A percentile compares a stretch with the other conserved stretches of the same genome.
These are phyloP conservation scores for Penaeus indicus DNA, from an alignment of 1,140 invertebrate genomes.

Conservation along the genomic window DNA sequence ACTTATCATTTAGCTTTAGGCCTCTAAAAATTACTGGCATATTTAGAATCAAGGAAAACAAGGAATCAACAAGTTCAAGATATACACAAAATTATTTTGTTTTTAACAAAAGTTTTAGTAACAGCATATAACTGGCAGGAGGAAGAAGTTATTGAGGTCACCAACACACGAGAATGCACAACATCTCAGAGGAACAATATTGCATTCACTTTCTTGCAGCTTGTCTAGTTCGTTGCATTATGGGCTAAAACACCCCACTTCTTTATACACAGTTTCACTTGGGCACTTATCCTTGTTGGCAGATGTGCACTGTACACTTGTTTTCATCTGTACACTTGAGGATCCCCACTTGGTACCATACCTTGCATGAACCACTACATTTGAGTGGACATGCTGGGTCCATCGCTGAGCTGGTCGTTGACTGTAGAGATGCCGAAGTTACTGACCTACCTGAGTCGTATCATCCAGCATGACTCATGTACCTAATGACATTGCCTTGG, in stretches of 20 bases:
- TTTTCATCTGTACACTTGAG: constrained; percentile 50
- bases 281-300: constrained; percentile 39
- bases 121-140: constrained; percentile 39
- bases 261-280: constrained; percentile 20
- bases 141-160: constrained; percentile 32
- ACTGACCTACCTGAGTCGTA: constrained; percentile 49
- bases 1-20: constrained; percentile 37
- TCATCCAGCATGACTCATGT: constrained; percentile 49
- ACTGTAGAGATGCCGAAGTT: constrained; percentile 43
- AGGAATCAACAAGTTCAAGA: no score
- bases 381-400: constrained; percentile 44
- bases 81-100: no score
- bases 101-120: constrained; percentile 3
- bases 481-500: constrained; percentile 45
- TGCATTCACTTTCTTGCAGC: constrained; percentile 35
- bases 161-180: constrained; percentile 28
- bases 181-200: constrained; percentile 13
- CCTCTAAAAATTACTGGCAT: constrained; percentile 26
- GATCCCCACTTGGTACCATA: constrained; percentile 47
- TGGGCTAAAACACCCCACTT: constrained; percentile 6
- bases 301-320: constrained; percentile 53
- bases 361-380: constrained; percentile 50
- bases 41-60: no score
- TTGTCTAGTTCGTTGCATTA: constrained; percentile 19
- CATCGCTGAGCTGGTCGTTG: constrained; percentile 36